Base-by-base conservation (phyloP, 1,140 invertebrate species). In the Scaptodrosophila lebanonensis region DNA sequence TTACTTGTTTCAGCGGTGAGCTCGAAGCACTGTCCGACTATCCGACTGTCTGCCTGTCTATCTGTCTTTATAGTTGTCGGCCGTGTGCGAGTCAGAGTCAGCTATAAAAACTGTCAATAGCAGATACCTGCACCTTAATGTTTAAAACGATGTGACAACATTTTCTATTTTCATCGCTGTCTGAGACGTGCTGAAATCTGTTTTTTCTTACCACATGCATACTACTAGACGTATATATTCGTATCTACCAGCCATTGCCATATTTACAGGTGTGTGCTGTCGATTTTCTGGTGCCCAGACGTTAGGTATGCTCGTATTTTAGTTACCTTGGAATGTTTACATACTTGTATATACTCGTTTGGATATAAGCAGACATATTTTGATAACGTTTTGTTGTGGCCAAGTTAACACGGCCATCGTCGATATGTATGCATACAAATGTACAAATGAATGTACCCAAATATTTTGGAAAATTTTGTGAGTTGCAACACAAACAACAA, bases 161-260 rank as follows among this genome's bases (percentile, higher is more conserved):
- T 65, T 68, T 68, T 68, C 66, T 66, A 68, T 68, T 68, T 61
- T 29, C 48, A 40, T 43, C 52, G 40, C 20, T 44, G 43, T 59
- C 40, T 27, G 51, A 52, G 25, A 45, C 47, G 60, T 50, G 60
- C 29, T 52, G 7, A 44, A 52, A 35, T 57, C n/a, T n/a, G 57
- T 49, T 53, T 47, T 50, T 35, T 22, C 51, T 61, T 45, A 53
- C 33, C 36, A 48, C 36, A 50, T 42, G n/a, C n/a, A n/a, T n/a
- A n/a, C n/a, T n/a, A n/a, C n/a, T n/a, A n/a, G n/a, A 3, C n/a
- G 20, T 9, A 39, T 13, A 15, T 2, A 15, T 15, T 6, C 29
- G n/a, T 30, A 30, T 30, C 29, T 30, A 30, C 6, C n/a, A n/a
- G n/a, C n/a, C n/a, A n/a, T 50, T 50, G 11, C 11, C 25, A 38